Conservation (phyloP, 2,797 vertebrate species). For the Lepilemur ruficaudatus region DNA sequence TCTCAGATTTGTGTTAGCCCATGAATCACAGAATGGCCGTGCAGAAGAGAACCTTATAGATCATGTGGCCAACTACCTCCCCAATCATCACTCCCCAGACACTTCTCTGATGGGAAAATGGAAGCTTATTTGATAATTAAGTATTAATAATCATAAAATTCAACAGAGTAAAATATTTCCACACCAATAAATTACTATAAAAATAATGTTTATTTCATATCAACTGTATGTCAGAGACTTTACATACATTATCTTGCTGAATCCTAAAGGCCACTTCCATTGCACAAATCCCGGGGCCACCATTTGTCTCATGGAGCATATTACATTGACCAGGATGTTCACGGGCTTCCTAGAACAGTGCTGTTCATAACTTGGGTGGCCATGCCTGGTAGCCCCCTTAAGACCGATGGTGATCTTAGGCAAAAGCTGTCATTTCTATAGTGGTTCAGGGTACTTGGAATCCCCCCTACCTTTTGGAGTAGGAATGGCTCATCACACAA, state of each 20-base stretch:
- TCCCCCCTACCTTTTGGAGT: neutral
- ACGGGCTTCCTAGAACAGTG: neutral
- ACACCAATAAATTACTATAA: slow-evolving; percentile 15
- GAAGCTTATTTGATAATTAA: slow-evolving; percentile 63
- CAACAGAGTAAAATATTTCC: slow-evolving; percentile 43
- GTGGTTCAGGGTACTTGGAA: neutral
- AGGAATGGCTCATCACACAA: neutral
- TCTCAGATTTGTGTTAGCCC: slow-evolving; percentile 30
- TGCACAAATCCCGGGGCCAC: neutral
- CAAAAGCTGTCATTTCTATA: neutral
- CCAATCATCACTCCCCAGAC: slow-evolving; percentile 1
- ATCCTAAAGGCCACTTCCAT: neutral
- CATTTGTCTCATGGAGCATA: neutral
- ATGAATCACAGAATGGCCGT: slow-evolving; percentile 59
- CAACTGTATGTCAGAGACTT: neutral
- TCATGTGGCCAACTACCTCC: neutral
- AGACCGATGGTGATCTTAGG: neutral
- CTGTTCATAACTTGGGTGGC: neutral
- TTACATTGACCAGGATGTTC: neutral
- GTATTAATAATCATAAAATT: slow-evolving; percentile 50
- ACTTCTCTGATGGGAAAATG: slow-evolving; percentile 50
- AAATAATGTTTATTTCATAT: slow-evolving; percentile 34
- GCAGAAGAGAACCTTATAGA: slow-evolving; percentile 16
- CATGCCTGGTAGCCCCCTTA: neutral
- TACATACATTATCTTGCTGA: neutral